Evolutionary conservation across 1,140 invertebrate genomes (phyloP).

Genomic region (Aphelenchoides avenae): DNA sequence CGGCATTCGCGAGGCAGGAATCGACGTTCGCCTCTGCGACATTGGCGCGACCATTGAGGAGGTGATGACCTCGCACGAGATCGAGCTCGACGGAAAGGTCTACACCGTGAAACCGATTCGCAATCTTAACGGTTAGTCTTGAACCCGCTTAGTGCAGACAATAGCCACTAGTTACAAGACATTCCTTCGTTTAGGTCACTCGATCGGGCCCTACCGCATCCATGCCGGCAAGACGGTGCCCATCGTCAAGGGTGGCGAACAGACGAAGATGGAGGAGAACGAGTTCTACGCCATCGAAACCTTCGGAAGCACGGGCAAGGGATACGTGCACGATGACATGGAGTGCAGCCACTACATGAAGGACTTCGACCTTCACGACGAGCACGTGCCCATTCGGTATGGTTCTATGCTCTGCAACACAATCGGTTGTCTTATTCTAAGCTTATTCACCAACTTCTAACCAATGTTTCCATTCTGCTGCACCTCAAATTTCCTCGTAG

Average conservation of each 20-base stretch:
- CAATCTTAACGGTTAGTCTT: conserved; percentile 66
- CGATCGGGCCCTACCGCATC: conserved; percentile 91
- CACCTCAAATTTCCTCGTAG: no score
- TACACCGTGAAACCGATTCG: conserved; percentile 95
- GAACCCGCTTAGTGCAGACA: not conserved
- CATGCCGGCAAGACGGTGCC: conserved; percentile 99
- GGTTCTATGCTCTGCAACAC: no score
- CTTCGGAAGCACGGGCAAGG: conserved; percentile 94
- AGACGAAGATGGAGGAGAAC: conserved; percentile 81
- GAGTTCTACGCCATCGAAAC: conserved; percentile 82
- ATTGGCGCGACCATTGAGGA: conserved; percentile 96
- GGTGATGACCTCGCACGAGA: conserved; percentile 98
- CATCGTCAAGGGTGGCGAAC: conserved; percentile 96
- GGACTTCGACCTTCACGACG: conserved; percentile 83
- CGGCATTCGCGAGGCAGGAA: conserved; percentile 85
- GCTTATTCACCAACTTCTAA: conserved; percentile 19
- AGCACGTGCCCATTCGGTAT: conserved; percentile 50
- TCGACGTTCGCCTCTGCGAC: conserved; percentile 94
- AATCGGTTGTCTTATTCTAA: conserved; percentile 60
- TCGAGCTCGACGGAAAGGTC: conserved; percentile 92
- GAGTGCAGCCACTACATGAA: conserved; percentile 99
- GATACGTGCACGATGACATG: conserved; percentile 96
- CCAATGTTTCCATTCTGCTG: no score
- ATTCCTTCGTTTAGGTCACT: conserved; percentile 80
- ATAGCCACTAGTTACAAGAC: not conserved